Base-by-base conservation (phyloP, 1,140 invertebrate genomes). In the Brachionus paranguensis region DNA sequence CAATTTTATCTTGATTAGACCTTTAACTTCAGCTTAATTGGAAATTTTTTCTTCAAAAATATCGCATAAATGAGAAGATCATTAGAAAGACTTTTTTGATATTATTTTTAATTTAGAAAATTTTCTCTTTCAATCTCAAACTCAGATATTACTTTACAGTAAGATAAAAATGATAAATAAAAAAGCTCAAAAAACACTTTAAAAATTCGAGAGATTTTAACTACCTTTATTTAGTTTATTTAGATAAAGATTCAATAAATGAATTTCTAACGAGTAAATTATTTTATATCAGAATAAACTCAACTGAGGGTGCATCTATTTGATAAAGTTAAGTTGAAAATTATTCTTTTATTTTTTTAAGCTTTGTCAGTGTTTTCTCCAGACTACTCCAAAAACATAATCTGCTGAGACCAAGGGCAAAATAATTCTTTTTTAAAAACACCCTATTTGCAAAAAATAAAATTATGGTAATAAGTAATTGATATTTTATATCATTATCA, bases 401-500 rank as follows among this genome's bases (percentile, higher is more conserved):
- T 60, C 53, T 60, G 10, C 20, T 60, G 53, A 60, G 53, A 60
- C 53, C 53, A 60, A 60, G 20, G 17, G 53, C 53, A 60, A 60
- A 60, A 60, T 6, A 60, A 24, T 24, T 60, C 53, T 60, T 20
- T 60, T 24, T 20, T 1, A 24, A 37, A 60, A 60, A 60, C 20
- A 60, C 20, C 0, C 53, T 60, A 3, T 20, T 8, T 60, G 17
- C 20, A 27, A 60, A 60, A 55, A 60, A 60, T 60, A 60, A 60
- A 60, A 60, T 60, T 60, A 60, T 60, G 53, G 53, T 60, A 60
- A 60, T 60, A 27, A 60, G 53, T 60, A 60, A 60, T 60, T 60
- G 53, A 60, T 60, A 60, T 60, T 60, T 60, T 60, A 60, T 60
- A 60, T 60, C 53, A 60, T 60, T 60, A 60, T 60, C 53, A 60